These are phyloP conservation scores for Zaprionus lineosus DNA, from an alignment of 2,888 invertebrate genomes.

Conservation along the genomic window DNA sequence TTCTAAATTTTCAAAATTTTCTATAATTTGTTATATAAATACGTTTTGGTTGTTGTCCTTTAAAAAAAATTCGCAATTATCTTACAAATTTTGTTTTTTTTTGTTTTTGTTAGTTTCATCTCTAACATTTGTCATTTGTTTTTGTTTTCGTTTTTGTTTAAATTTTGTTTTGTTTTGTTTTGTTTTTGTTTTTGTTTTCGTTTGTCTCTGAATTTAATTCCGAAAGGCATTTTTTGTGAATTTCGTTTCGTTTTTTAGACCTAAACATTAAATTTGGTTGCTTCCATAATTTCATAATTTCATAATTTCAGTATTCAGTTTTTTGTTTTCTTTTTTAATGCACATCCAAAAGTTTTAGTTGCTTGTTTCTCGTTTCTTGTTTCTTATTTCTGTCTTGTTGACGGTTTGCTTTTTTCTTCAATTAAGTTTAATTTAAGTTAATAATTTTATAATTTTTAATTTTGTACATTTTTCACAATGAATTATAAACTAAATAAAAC, in stretches of 20 bases:
- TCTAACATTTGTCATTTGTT: constrained; percentile 46
- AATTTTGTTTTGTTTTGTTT: constrained; percentile 21
- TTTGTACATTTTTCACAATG: constrained; percentile 55
- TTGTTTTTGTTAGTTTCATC: constrained; percentile 22
- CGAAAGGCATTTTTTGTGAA: constrained; percentile 81
- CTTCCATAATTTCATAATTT: constrained; percentile 49
- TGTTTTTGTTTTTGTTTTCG: constrained; percentile 43
- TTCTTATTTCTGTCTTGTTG: neutral
- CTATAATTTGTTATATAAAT: constrained; percentile 55
- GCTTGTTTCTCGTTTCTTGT: neutral
- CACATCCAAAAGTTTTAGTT: constrained; percentile 55
- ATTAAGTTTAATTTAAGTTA: neutral
- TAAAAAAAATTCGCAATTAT: constrained; percentile 52
- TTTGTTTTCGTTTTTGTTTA: constrained; percentile 9
- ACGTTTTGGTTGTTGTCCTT: constrained; percentile 31
- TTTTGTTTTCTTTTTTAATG: constrained; percentile 25
- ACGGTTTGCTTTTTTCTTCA: constrained; percentile 18
- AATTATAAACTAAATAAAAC: constrained; percentile 54
- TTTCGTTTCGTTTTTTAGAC: constrained; percentile 48
- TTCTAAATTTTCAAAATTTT: constrained; percentile 57
- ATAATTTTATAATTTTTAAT: constrained; percentile 41
- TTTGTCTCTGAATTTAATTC: constrained; percentile 80
- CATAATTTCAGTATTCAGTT: constrained; percentile 37
- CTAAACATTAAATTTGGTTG: constrained; percentile 80
- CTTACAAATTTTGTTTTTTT: constrained; percentile 46